Conservation (phyloP, 2,797 vertebrate species). For the Pantherophis alleghaniensis region DNA sequence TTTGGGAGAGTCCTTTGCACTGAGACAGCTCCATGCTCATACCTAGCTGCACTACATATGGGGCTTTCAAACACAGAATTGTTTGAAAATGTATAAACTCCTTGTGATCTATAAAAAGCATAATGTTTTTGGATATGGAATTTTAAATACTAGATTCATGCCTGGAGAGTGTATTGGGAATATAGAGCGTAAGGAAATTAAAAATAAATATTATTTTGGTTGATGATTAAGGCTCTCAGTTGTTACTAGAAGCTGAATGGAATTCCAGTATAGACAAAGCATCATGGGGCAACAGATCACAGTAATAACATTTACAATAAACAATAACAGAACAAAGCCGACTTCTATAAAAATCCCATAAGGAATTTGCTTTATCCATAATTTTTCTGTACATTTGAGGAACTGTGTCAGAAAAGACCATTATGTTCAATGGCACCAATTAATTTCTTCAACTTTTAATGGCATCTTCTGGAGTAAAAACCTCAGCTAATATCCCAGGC, state of each 20-base stretch:
- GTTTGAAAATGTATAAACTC: conserved; percentile 37
- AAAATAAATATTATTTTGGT: conserved; percentile 62
- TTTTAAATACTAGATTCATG: conserved; percentile 74
- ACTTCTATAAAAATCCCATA: conserved; percentile 76
- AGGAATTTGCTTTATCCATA: conserved; percentile 79
- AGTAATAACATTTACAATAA: conserved; percentile 83
- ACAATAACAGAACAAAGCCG: conserved; percentile 81
- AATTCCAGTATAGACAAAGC: conserved; percentile 70
- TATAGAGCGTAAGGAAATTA: conserved; percentile 62
- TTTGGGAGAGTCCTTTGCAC: not conserved
- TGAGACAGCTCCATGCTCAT: not conserved
- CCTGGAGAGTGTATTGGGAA: conserved; percentile 64
- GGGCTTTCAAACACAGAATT: not conserved
- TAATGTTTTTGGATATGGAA: conserved; percentile 70
- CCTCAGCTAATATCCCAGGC: conserved; percentile 72
- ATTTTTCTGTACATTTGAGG: conserved; percentile 82
- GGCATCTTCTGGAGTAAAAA: conserved; percentile 79
- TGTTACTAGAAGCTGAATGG: conserved; percentile 64
- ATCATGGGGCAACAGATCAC: conserved; percentile 77
- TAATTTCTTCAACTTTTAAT: conserved; percentile 86
- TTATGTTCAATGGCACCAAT: conserved; percentile 82
- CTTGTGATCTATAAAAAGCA: conserved; percentile 67
- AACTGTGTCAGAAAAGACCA: conserved; percentile 77
- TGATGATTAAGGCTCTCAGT: conserved; percentile 68
- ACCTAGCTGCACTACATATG: not conserved